Evolutionary conservation across 2,797 vertebrate species (phyloP), one percentile per base, ranked within the genome.

Genomic region (Pangasius sanitwongsei): DNA sequence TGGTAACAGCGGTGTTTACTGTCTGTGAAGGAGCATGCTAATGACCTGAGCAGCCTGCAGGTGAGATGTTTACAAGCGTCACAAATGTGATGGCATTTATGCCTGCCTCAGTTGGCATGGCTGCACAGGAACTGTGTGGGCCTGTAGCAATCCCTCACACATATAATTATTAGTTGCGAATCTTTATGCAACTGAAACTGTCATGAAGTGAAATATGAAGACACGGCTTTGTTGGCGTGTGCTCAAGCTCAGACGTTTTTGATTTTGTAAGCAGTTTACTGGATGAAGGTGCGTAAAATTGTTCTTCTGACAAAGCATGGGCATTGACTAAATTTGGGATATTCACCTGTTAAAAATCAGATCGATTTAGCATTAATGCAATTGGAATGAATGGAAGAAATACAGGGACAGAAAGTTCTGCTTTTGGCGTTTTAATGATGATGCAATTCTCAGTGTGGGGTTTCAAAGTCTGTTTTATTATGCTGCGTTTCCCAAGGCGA

Each of bases 11-110:
- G 0, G n/a, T 65, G 85, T 85, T 88, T 72, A 31, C 85, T 48
- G n/a, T 59, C 44, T 81, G 91, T n/a, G 23, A 78, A 44, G 41
- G 34, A 85, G 78, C 72, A 83, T 28, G 31, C 87, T 69, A 86
- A 89, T 44, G 83, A 87, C 87, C 28, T 80, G 83, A 87, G 87
- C 86, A 67, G 83, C 61, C 83, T 61, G 78, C 88, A 88, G 87
- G 87, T 92, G 87, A 93, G 90, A 91, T 69, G 59, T 94, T 94
- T 92, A 94, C 83, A 92, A 89, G 90, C 69, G 55, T 92, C 87
- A 88, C 87, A 88, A 87, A 92, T 41, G 28, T 84, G 90, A 89
- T 92, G 91, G 92, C 92, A 92, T 94, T 93, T 94, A 93, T 59
- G 67, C 77, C 78, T 63, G 83, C 59, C 86, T 87, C 85, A 86